Evolutionary conservation across 2,888 invertebrate genomes (phyloP).

Genomic region (Chaitophorus viminalis): DNA sequence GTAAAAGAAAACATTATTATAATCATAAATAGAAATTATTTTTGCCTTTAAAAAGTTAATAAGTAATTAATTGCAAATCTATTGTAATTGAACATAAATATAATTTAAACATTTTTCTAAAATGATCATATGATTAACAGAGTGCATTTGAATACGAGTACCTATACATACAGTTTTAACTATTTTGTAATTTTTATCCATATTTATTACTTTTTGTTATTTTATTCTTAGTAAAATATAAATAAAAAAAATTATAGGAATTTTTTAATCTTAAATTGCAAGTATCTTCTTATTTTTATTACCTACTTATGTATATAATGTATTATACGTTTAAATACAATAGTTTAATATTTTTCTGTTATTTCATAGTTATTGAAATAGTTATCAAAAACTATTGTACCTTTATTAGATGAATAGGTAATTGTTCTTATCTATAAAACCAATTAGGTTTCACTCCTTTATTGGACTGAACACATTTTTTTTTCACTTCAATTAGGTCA

Average conservation of each 20-base stretch:
- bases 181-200: not conserved
- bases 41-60: not conserved
- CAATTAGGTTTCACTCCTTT: conserved; percentile 42
- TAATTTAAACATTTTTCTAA: too few species aligned
- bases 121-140: too few species aligned
- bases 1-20: not conserved
- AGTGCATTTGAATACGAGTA: not conserved
- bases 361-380: not conserved
- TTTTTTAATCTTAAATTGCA: not conserved
- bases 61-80: not conserved
- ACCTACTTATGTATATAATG: not conserved
- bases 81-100: not conserved
- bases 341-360: not conserved
- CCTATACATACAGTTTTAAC: not conserved
- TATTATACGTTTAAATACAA: not conserved
- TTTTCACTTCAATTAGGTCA: conserved; percentile 50
- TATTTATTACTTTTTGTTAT: not conserved
- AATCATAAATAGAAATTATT: not conserved
- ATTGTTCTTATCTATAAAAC: not conserved
- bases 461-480: not conserved
- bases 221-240: not conserved
- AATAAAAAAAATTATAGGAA: not conserved
- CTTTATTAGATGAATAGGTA: not conserved
- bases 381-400: not conserved
- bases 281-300: not conserved